Conservation (phyloP, 1,140 invertebrate genomes). For the Sycophaga agraensis region DNA sequence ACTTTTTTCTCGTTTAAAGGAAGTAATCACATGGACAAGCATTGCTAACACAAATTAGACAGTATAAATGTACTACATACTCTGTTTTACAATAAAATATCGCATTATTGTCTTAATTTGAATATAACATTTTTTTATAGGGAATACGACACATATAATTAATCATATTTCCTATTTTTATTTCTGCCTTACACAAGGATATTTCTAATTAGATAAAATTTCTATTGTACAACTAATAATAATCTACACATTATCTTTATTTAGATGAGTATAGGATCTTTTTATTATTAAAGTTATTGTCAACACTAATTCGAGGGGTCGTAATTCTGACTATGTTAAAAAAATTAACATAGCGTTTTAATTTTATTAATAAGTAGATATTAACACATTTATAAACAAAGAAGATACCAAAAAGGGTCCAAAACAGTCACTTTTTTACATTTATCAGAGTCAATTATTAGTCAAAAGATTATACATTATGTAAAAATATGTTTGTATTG, state of each 20-base stretch:
- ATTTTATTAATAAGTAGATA: too few species aligned
- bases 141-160: constrained; percentile 6
- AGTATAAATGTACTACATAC: background rate
- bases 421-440: too few species aligned
- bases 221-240: background rate
- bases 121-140: background rate
- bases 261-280: background rate
- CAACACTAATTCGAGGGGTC: background rate
- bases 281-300: constrained; percentile 1
- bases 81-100: background rate
- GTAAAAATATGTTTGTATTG: too few species aligned
- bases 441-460: too few species aligned
- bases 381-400: too few species aligned
- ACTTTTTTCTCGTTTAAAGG: constrained; percentile 15
- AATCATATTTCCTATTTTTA: too few species aligned
- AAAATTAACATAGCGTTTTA: too few species aligned
- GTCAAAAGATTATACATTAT: too few species aligned
- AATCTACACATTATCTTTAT: background rate
- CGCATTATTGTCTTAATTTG: constrained; percentile 21
- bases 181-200: background rate
- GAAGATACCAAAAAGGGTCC: too few species aligned
- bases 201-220: background rate
- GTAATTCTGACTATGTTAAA: too few species aligned
- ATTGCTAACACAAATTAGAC: background rate
- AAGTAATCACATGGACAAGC: background rate